phyloP scores from a whole-genome alignment of 2,888 invertebrate genomes.

The Nomada ruficornis region DNA sequence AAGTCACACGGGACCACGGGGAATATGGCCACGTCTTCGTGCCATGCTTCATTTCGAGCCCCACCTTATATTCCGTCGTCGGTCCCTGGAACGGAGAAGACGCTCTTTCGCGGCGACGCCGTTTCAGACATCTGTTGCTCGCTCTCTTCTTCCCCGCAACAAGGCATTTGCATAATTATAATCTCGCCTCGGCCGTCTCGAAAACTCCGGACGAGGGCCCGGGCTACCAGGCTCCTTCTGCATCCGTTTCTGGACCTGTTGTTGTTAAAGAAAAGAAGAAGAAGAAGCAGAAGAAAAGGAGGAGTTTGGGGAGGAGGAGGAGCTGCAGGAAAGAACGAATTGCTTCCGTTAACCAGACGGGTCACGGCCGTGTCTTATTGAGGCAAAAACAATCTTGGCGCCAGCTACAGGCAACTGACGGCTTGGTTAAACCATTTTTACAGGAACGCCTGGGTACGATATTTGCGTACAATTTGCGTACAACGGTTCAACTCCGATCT shows the following conservation, averaged over 20 bases:
- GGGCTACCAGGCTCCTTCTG: slow-evolving; percentile 35
- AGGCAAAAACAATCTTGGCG: slow-evolving; percentile 62
- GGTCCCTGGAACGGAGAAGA: slow-evolving; percentile 48
- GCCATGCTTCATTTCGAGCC: slow-evolving; percentile 67
- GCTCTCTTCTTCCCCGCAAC: slow-evolving; percentile 78
- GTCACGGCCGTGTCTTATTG: slow-evolving; percentile 60
- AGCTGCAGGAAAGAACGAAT: slow-evolving; percentile 56
- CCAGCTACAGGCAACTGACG: slow-evolving; percentile 36
- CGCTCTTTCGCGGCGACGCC: slow-evolving; percentile 70
- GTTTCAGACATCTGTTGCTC: slow-evolving; percentile 83
- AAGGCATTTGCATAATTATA: slow-evolving; percentile 84
- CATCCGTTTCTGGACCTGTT: slow-evolving; percentile 68
- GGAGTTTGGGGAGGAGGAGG: not conserved
- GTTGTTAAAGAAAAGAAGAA: slow-evolving; percentile 7
- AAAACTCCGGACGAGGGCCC: slow-evolving; percentile 64
- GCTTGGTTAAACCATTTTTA: slow-evolving; percentile 52
- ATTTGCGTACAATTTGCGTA: slow-evolving; percentile 40
- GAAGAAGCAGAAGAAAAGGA: slow-evolving; percentile 34
- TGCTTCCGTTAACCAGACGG: slow-evolving; percentile 67
- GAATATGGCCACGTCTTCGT: slow-evolving; percentile 56
- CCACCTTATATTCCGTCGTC: slow-evolving; percentile 67
- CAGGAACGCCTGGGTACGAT: slow-evolving; percentile 17
- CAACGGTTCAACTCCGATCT: not conserved
- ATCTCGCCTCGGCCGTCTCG: slow-evolving; percentile 77
- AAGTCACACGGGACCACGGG: slow-evolving; percentile 40